These are phyloP conservation scores for Nycticebus coucang DNA, from an alignment of 2,113 vertebrate species.

Conservation along the genomic window DNA sequence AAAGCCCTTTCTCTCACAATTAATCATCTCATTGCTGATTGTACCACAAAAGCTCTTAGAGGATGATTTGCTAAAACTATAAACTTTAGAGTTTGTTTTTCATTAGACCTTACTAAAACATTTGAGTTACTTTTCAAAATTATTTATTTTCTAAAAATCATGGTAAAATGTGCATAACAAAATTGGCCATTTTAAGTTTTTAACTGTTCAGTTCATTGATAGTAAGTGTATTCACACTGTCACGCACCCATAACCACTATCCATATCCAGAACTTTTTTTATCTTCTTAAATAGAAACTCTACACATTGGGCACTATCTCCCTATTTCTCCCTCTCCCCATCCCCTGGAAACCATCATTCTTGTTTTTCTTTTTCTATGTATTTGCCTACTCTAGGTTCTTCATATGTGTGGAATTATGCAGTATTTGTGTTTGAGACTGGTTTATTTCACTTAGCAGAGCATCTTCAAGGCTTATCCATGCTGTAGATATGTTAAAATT, in stretches of 20 bases:
- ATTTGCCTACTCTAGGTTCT: background rate
- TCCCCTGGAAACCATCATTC: background rate
- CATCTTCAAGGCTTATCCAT: background rate
- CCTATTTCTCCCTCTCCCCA: no score
- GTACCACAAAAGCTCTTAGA: background rate
- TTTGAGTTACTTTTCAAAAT: background rate
- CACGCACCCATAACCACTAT: background rate
- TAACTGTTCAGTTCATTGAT: background rate
- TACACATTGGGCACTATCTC: background rate
- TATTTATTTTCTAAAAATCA: background rate
- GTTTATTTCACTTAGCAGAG: background rate
- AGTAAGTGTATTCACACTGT: background rate
- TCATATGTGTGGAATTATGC: background rate
- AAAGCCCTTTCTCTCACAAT: background rate
- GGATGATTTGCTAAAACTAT: background rate
- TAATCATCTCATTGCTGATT: background rate
- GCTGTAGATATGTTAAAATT: background rate
- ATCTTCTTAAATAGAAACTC: background rate
- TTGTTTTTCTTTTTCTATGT: background rate
- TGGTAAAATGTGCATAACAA: background rate
- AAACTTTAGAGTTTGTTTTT: conserved; percentile 6
- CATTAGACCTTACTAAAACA: background rate
- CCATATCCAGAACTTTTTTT: background rate
- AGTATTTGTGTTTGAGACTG: background rate
- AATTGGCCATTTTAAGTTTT: background rate